These are phyloP conservation scores for Hydrophis major DNA, from an alignment of 2,797 vertebrate species.

Conservation along the genomic window DNA sequence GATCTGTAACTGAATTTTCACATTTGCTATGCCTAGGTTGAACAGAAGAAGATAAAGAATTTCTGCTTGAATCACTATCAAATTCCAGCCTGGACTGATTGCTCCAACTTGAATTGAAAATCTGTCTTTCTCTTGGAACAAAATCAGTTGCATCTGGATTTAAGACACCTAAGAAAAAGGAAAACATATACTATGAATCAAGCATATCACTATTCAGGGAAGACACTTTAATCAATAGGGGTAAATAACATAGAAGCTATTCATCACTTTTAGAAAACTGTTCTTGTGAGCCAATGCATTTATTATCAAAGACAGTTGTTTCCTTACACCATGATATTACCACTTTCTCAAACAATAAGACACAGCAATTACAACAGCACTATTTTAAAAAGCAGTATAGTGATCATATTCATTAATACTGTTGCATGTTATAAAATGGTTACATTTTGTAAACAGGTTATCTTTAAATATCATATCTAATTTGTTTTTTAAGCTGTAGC, in stretches of 20 bases:
- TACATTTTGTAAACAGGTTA: background rate
- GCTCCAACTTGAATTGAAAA: conserved; percentile 72
- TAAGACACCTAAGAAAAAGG: conserved; percentile 42
- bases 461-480: background rate
- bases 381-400: background rate
- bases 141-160: conserved; percentile 75
- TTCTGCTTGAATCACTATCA: conserved; percentile 72
- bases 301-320: background rate
- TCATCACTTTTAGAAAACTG: background rate
- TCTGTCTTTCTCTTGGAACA: conserved; percentile 70
- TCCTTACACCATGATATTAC: background rate
- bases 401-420: background rate
- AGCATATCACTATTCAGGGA: background rate
- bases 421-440: background rate
- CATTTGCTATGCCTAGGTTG: conserved; percentile 66
- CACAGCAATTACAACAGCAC: background rate
- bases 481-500: background rate
- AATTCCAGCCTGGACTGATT: conserved; percentile 74
- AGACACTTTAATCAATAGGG: background rate
- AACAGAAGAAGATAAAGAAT: conserved; percentile 62
- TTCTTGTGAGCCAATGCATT: background rate
- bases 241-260: background rate
- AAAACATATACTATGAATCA: background rate
- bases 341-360: background rate
- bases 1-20: conserved; percentile 65